These are phyloP conservation scores for Rhinogobius similis DNA, from an alignment of 2,113 vertebrate species.

Conservation along the genomic window DNA sequence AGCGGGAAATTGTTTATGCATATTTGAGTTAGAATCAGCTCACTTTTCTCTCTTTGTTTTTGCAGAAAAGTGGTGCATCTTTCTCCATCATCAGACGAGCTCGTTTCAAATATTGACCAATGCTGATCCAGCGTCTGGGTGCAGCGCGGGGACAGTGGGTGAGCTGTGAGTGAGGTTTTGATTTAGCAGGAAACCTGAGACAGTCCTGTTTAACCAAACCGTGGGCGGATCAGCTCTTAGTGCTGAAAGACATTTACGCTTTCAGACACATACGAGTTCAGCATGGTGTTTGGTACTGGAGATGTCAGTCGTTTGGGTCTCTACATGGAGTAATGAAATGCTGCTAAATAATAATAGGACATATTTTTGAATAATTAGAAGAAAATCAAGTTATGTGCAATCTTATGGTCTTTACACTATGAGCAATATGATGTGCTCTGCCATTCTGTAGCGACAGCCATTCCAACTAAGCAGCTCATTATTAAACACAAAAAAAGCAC, in stretches of 20 bases:
- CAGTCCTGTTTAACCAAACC: slow-evolving; percentile 17
- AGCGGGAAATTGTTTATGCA: background rate
- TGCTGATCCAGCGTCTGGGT: slow-evolving; percentile 73
- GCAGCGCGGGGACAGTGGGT: slow-evolving; percentile 41
- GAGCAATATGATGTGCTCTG: too few relatives aligned
- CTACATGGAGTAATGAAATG: background rate
- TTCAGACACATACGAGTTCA: slow-evolving; percentile 24
- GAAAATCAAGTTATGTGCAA: background rate
- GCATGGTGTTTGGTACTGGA: background rate
- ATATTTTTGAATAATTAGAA: background rate
- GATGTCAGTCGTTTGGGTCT: background rate
- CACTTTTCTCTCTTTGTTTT: background rate
- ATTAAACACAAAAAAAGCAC: too few relatives aligned
- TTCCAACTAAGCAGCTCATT: too few relatives aligned
- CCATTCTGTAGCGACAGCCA: too few relatives aligned
- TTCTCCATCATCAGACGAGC: slow-evolving; percentile 64
- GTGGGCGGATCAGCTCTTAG: slow-evolving; percentile 5
- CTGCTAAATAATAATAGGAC: too few relatives aligned
- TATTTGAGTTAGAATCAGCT: background rate
- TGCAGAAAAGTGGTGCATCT: slow-evolving; percentile 60
- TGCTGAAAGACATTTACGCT: slow-evolving; percentile 30
- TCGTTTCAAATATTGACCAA: slow-evolving; percentile 56
- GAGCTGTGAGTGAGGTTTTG: slow-evolving; percentile 10
- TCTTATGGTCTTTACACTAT: too few relatives aligned
- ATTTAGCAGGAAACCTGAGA: slow-evolving; percentile 36